These are phyloP conservation scores for Pyrocoelia pectoralis DNA, from an alignment of 2,888 invertebrate species.

Conservation along the genomic window DNA sequence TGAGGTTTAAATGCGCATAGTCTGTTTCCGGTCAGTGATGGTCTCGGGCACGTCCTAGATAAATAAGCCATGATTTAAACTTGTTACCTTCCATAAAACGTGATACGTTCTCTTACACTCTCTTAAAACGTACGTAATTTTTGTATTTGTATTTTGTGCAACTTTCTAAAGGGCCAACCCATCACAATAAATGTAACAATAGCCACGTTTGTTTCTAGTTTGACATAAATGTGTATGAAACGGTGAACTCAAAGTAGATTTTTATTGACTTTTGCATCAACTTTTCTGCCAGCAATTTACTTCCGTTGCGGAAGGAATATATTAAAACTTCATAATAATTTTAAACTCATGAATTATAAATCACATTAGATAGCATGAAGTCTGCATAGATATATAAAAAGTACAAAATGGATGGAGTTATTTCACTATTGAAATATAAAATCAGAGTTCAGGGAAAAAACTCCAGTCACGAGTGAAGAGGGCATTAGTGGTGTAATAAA, in stretches of 20 bases:
- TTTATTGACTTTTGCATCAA: slow-evolving; percentile 30
- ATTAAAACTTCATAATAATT: slow-evolving; percentile 34
- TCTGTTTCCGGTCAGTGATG: slow-evolving; percentile 27
- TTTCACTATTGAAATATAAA: no score
- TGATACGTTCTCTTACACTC: slow-evolving; percentile 21
- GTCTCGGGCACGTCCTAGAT: slow-evolving; percentile 25
- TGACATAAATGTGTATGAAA: slow-evolving; percentile 14
- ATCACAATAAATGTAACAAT: slow-evolving; percentile 1
- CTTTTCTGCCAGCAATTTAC: slow-evolving; percentile 30
- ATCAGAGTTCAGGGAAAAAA: no score
- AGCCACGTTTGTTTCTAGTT: background rate
- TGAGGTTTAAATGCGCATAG: slow-evolving; percentile 29
- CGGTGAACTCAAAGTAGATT: slow-evolving; percentile 10
- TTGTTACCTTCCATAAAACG: slow-evolving; percentile 25
- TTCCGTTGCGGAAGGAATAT: slow-evolving; percentile 28
- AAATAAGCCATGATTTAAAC: slow-evolving; percentile 33
- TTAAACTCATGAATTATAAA: slow-evolving; percentile 33
- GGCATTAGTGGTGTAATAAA: no score
- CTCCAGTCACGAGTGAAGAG: no score
- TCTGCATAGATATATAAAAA: no score
- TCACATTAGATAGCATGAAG: no score
- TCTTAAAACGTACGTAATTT: background rate
- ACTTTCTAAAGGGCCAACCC: background rate
- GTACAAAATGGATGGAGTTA: no score
- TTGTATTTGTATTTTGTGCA: background rate